These are phyloP conservation scores for Rhinoderma darwinii DNA, from an alignment of 2,113 vertebrate species.

Conservation along the genomic window DNA sequence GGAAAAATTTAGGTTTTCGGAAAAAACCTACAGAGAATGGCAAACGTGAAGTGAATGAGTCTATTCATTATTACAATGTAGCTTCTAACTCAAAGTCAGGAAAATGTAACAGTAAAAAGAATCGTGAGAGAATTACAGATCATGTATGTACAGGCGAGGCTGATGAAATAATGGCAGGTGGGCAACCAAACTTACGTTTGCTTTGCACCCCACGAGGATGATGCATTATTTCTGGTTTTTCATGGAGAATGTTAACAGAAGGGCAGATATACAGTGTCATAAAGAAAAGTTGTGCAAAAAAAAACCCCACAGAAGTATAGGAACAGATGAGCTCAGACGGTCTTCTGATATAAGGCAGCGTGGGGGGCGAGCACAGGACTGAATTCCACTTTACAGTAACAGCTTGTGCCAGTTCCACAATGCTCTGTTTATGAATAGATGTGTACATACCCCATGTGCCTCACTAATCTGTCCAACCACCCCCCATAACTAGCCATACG, in stretches of 20 bases:
- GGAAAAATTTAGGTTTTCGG: too few relatives aligned
- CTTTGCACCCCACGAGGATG: background rate
- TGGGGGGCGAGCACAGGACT: slow-evolving; percentile 5
- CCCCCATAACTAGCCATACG: background rate
- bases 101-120: too few relatives aligned
- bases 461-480: background rate
- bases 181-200: background rate
- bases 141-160: too few relatives aligned
- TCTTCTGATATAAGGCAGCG: background rate
- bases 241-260: background rate
- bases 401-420: slow-evolving; percentile 1
- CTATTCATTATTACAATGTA: too few relatives aligned
- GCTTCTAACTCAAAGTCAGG: too few relatives aligned
- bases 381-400: slow-evolving; percentile 9
- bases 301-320: slow-evolving; percentile 8
- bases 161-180: too few relatives aligned
- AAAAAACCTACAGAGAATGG: too few relatives aligned
- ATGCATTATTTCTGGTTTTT: background rate
- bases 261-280: background rate
- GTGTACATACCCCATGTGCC: background rate
- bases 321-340: background rate
- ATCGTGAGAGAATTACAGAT: too few relatives aligned
- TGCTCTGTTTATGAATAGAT: background rate
- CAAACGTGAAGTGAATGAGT: too few relatives aligned
- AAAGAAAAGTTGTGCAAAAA: background rate